A percentile compares a stretch with the other conserved stretches of the same genome.
These are phyloP conservation scores for Sinohyriopsis cumingii DNA, from an alignment of 2,888 invertebrate genomes.

Conservation along the genomic window DNA sequence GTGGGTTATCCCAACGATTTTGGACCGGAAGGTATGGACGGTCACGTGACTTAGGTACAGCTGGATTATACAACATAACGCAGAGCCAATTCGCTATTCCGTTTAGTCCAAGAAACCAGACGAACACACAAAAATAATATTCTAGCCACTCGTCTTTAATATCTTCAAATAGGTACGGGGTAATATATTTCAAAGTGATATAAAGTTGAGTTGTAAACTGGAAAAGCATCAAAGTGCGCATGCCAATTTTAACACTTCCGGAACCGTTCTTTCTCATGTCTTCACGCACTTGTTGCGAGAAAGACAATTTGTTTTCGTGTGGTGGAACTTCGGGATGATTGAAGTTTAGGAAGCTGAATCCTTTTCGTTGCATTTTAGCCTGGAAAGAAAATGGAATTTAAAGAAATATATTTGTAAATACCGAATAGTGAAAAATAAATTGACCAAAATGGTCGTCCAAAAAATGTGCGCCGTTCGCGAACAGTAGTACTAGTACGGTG, in stretches of 20 bases:
- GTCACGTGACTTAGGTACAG: constrained; percentile 12
- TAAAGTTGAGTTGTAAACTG: constrained; percentile 32
- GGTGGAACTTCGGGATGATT: too few relatives aligned
- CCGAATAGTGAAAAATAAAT: too few relatives aligned
- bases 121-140: constrained; percentile 43
- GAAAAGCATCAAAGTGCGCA: constrained; percentile 21
- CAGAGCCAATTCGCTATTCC: constrained; percentile 35
- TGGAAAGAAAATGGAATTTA: too few relatives aligned
- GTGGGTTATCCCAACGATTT: constrained; percentile 17
- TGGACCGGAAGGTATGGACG: constrained; percentile 8
- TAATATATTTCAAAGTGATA: constrained; percentile 23
- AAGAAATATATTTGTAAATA: too few relatives aligned
- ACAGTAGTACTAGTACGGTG: too few relatives aligned
- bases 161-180: constrained; percentile 28
- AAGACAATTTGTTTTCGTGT: background rate
- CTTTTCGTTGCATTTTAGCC: too few relatives aligned
- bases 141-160: constrained; percentile 26
- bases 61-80: constrained; percentile 26
- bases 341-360: too few relatives aligned
- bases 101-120: constrained; percentile 20
- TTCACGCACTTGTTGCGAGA: constrained; percentile 15
- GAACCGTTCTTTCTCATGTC: constrained; percentile 2
- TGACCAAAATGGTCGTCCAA: too few relatives aligned
- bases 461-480: too few relatives aligned
- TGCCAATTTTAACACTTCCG: constrained; percentile 4